These are phyloP conservation scores for Scaptomyza hsui DNA, from an alignment of 1,140 invertebrate species.

Conservation along the genomic window DNA sequence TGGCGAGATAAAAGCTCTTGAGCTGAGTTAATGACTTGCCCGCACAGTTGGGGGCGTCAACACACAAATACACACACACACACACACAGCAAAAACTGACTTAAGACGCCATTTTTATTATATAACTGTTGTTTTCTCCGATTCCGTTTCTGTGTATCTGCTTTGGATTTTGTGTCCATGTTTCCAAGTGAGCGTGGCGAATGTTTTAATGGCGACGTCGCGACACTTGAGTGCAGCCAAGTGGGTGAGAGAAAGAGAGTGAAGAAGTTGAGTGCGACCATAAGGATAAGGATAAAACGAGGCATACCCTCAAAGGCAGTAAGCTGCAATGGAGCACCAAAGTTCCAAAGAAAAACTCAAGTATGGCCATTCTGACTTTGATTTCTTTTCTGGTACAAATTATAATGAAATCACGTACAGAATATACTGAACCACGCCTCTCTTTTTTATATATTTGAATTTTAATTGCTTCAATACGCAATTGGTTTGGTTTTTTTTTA, in stretches of 20 bases:
- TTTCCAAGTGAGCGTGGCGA: conserved; percentile 71
- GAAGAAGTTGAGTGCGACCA: conserved; percentile 23
- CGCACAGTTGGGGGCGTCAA: conserved; percentile 53
- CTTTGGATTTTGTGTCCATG: conserved; percentile 56
- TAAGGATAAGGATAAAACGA: conserved; percentile 29
- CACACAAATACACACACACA: too few relatives aligned
- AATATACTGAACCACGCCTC: conserved; percentile 33
- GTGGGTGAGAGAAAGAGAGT: conserved; percentile 25
- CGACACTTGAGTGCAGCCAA: conserved; percentile 73
- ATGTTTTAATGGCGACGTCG: conserved; percentile 76
- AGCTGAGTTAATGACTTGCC: conserved; percentile 78
- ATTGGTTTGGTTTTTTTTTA: conserved; percentile 29
- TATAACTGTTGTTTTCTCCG: conserved; percentile 26
- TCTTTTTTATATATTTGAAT: conserved; percentile 60
- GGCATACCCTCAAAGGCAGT: conserved; percentile 3
- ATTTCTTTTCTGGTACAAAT: conserved; percentile 41
- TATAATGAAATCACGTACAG: conserved; percentile 75
- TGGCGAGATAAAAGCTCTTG: conserved; percentile 78
- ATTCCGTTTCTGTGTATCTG: conserved; percentile 32
- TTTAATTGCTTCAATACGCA: conserved; percentile 63
- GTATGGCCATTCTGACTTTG: conserved; percentile 49
- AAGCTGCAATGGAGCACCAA: conserved; percentile 48
- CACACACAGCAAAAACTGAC: conserved; percentile 34
- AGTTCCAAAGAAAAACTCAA: conserved; percentile 1
- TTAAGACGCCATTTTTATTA: conserved; percentile 81